These are phyloP conservation scores for Leucoraja ocellata DNA, from an alignment of 2,797 vertebrate genomes.

Conservation along the genomic window DNA sequence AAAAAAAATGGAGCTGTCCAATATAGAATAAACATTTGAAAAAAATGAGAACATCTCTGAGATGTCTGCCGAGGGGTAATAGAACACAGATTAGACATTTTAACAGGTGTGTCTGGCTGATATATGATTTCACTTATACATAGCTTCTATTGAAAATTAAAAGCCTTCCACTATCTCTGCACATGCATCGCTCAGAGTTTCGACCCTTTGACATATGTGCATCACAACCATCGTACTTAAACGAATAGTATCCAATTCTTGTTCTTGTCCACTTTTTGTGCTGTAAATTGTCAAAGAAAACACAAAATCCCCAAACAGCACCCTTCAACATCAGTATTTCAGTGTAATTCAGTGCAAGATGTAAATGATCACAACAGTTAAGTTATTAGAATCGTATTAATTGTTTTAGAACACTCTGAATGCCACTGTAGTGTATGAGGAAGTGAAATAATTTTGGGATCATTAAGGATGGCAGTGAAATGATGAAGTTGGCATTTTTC, in stretches of 20 bases:
- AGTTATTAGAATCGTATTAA: no score
- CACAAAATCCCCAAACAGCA: background rate
- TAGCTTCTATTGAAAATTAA: background rate
- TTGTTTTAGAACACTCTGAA: no score
- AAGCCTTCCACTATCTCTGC: background rate
- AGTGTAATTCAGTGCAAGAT: background rate
- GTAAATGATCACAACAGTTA: no score
- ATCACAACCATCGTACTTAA: background rate
- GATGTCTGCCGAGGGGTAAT: background rate
- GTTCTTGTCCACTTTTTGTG: background rate
- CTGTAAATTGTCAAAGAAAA: background rate
- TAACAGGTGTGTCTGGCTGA: background rate
- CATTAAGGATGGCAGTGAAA: no score
- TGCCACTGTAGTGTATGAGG: no score
- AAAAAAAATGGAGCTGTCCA: background rate
- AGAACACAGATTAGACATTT: background rate
- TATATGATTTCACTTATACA: background rate
- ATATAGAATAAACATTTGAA: background rate
- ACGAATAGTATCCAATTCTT: background rate
- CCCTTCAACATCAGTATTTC: background rate
- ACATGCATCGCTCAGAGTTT: background rate
- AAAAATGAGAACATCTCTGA: background rate
- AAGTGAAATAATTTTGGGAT: no score
- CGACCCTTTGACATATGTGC: background rate
- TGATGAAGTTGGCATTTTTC: no score